phyloP scores from a whole-genome alignment of 2,888 invertebrate genomes.

The Tenthredo scrophulariae region DNA sequence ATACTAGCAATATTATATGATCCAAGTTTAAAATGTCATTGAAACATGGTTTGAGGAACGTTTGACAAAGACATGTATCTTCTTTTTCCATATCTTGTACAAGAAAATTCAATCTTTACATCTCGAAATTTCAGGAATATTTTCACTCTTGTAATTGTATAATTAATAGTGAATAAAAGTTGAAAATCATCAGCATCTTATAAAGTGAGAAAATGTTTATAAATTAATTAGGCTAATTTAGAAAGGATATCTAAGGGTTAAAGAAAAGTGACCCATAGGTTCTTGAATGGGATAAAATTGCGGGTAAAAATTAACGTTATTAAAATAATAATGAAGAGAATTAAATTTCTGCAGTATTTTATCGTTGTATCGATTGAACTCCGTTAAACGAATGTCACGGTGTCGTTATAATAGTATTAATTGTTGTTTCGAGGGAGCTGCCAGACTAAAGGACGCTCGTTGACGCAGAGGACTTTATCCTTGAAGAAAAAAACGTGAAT shows the following conservation, averaged over 20 bases:
- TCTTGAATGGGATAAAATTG: not conserved
- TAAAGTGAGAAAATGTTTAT: no score
- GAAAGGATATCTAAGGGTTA: no score
- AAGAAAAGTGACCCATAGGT: not conserved
- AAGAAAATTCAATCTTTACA: not conserved
- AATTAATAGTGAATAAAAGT: no score
- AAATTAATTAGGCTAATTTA: no score
- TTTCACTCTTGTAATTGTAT: not conserved
- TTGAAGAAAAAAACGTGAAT: constrained; percentile 18
- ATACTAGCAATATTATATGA: not conserved
- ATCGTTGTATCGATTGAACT: not conserved
- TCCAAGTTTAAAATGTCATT: constrained; percentile 12
- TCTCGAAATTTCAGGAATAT: not conserved
- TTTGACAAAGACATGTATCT: not conserved
- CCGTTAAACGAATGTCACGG: not conserved
- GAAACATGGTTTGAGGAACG: not conserved
- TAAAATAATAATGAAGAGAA: not conserved
- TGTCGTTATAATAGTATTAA: not conserved
- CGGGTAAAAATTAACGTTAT: not conserved
- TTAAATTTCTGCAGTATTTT: not conserved
- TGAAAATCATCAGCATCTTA: no score
- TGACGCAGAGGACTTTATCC: constrained; percentile 19
- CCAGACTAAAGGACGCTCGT: not conserved
- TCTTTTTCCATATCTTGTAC: not conserved
- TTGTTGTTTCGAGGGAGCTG: not conserved